Evolutionary conservation across 2,113 vertebrate genomes (phyloP).

Genomic region (Prionailurus viverrinus): DNA sequence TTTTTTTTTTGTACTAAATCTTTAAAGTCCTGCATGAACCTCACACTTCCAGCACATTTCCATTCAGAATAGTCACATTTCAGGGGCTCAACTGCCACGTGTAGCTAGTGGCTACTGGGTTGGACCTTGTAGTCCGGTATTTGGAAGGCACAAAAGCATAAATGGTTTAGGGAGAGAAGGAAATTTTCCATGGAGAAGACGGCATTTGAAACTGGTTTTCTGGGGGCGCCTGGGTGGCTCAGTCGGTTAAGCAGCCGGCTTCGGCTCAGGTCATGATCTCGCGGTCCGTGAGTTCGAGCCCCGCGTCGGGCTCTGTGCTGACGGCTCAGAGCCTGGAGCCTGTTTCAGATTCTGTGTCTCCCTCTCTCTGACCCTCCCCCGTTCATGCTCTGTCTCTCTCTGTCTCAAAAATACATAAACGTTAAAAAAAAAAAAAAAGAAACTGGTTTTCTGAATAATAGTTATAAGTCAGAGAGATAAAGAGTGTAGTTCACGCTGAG

Average conservation of each 20-base stretch:
- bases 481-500: background rate
- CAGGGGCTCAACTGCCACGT: background rate
- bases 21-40: background rate
- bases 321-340: too few relatives aligned
- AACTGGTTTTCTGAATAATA: background rate
- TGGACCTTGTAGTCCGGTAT: rapidly evolving
- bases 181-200: background rate
- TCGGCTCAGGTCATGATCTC: too few relatives aligned
- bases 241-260: too few relatives aligned
- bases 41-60: background rate
- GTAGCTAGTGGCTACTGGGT: background rate
- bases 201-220: background rate
- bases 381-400: too few relatives aligned
- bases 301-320: too few relatives aligned
- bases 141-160: background rate
- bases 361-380: too few relatives aligned
- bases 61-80: background rate
- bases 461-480: background rate
- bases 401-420: too few relatives aligned
- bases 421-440: background rate
- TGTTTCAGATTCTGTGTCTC: too few relatives aligned
- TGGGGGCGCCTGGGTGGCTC: too few relatives aligned
- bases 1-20: background rate
- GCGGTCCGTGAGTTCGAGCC: too few relatives aligned
- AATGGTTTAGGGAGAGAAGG: background rate